These are phyloP conservation scores for Rhingia campestris DNA, from an alignment of 2,888 invertebrate genomes.

Conservation along the genomic window DNA sequence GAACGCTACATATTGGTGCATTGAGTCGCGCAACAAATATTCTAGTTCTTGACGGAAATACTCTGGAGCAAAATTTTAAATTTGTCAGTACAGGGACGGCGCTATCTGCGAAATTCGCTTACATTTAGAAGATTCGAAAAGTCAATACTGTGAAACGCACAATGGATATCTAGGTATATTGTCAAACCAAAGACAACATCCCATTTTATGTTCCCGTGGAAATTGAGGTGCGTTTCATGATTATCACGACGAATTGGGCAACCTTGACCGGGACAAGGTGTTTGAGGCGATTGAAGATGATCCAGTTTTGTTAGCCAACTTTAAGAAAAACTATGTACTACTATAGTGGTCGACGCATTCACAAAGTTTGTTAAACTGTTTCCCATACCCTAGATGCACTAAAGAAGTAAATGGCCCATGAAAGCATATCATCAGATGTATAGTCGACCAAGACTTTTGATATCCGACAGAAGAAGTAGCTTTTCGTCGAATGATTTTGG, in stretches of 20 bases:
- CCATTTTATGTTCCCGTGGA: conserved; percentile 53
- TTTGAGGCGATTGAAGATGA: conserved; percentile 30
- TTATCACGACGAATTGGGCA: conserved; percentile 47
- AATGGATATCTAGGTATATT: conserved; percentile 65
- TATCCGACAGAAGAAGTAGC: conserved; percentile 72
- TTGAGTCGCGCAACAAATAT: conserved; percentile 35
- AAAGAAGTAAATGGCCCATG: conserved; percentile 76
- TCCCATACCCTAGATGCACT: conserved; percentile 57
- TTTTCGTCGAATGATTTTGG: conserved; percentile 74
- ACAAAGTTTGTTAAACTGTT: conserved; percentile 62
- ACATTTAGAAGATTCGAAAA: conserved; percentile 32
- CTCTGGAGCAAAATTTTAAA: conserved; percentile 52
- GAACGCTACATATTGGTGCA: conserved; percentile 50
- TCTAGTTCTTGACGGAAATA: conserved; percentile 43
- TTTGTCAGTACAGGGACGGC: conserved; percentile 23
- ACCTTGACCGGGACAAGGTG: conserved; percentile 40
- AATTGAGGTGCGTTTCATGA: conserved; percentile 43
- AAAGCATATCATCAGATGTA: conserved; percentile 72
- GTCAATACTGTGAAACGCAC: conserved; percentile 48
- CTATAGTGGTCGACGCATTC: conserved; percentile 51
- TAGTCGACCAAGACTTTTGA: conserved; percentile 61
- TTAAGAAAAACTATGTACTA: conserved; percentile 48
- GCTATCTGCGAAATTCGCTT: background rate
- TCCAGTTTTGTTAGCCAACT: conserved; percentile 42
- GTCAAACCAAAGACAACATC: conserved; percentile 24